Base-by-base conservation (phyloP, 2,113 vertebrate species). In the Apteryx owenii region DNA sequence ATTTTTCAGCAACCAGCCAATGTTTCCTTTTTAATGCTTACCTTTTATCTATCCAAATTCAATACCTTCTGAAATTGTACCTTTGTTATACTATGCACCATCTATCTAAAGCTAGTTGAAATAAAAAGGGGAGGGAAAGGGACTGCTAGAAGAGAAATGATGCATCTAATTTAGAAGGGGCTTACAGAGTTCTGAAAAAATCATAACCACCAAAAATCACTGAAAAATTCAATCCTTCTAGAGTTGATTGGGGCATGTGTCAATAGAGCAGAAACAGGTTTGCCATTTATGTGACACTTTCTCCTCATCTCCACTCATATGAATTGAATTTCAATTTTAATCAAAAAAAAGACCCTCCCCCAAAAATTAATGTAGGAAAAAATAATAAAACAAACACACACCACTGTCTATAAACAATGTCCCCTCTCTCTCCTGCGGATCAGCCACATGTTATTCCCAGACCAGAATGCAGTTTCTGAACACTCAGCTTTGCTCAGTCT, bases 11-110 rank as follows among this genome's bases (percentile, higher is more conserved):
- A 80, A 36, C 13, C 40, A 85, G 58, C 3, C 48, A 72, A 26
- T 42, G 15, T 61, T 73, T 87, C 53, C 28, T 87, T 92, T 86
- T 65, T 36, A 84, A 62, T 62, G 29, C 5, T 81, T 60, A 19
- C 9, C 36, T 92, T 89, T 94, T 82, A 91, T 89, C 83, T 72
- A 58, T 22, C 50, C 33, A 81, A 85, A 65, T 58, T 82, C 91
- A 91, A 77, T 77, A 70, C 36, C 7, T 89, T 89, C 89, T 94
- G 72, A 95, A 94, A 83, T 22, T 79, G 84, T 70, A 66, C n/a
- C 68, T 94, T 82, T 82, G 40, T 89, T 80, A 83, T 13, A 89
- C 50, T 58, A 91, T 89, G 40, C 50, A 88, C 18, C 84, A 79
- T 19, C 33, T 81, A 87, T 23, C 36, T 77, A 80, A 86, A 95